Conservation (phyloP, 2,797 vertebrate species). For the Tokudaia tokunoshimensis region DNA sequence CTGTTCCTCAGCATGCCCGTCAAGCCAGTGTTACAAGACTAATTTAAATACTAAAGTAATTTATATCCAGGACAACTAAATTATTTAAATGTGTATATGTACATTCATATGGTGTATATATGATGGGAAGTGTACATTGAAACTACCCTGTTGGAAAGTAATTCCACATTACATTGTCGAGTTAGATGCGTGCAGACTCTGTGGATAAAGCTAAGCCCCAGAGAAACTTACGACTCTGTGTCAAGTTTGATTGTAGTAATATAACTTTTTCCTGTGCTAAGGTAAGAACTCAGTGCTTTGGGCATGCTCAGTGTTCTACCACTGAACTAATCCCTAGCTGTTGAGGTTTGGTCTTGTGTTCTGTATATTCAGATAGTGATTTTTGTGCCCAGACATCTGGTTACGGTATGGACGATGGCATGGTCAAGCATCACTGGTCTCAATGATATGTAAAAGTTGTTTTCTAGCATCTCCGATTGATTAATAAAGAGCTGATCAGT, state of each 20-base stretch:
- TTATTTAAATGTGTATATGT: no score
- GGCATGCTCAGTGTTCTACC: background rate
- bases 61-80: background rate
- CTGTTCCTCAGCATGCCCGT: background rate
- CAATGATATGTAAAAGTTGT: background rate
- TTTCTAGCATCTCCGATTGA: background rate
- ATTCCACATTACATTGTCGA: background rate
- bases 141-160: background rate
- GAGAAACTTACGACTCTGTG: background rate
- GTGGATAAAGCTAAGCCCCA: background rate
- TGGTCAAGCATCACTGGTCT: background rate
- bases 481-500: background rate
- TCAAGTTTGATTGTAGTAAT: background rate
- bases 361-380: background rate
- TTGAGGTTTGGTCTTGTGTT: background rate
- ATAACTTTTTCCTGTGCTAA: background rate
- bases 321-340: background rate
- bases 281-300: background rate
- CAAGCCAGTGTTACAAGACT: background rate
- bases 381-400: background rate
- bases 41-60: background rate
- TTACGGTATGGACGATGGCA: background rate
- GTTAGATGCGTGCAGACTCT: fast-evolving
- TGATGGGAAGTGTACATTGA: fast-evolving
- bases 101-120: background rate